Evolutionary conservation across 1,140 invertebrate species (phyloP).

Genomic region (Lepidostoma basale): DNA sequence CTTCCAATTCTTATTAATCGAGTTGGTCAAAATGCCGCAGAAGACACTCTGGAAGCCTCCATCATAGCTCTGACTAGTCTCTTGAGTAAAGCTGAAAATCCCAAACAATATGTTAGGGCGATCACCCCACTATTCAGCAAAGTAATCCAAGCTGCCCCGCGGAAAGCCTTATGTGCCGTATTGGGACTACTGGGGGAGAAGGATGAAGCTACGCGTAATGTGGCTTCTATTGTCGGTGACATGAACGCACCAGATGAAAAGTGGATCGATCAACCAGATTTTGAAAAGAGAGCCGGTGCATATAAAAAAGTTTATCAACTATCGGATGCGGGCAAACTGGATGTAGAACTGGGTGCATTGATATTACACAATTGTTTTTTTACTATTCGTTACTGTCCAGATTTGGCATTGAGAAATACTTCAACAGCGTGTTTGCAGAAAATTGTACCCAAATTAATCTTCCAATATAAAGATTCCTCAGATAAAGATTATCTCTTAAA

Average conservation of each 20-base stretch:
- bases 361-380: constrained; percentile 84
- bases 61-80: constrained; percentile 74
- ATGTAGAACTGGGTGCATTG: constrained; percentile 71
- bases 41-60: constrained; percentile 66
- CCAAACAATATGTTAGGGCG: constrained; percentile 68
- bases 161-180: constrained; percentile 70
- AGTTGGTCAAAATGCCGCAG: constrained; percentile 66
- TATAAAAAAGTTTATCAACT: constrained; percentile 70
- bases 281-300: constrained; percentile 76
- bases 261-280: constrained; percentile 93
- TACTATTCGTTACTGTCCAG: constrained; percentile 76
- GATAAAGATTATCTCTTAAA: constrained; percentile 72
- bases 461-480: constrained; percentile 56
- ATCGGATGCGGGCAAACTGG: constrained; percentile 61
- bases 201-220: constrained; percentile 39
- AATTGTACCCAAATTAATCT: constrained; percentile 65
- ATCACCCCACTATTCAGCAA: constrained; percentile 71
- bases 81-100: constrained; percentile 68
- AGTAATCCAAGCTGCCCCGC: constrained; percentile 62
- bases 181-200: constrained; percentile 61
- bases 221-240: constrained; percentile 64
- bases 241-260: constrained; percentile 87
- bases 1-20: constrained; percentile 77
- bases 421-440: constrained; percentile 76
- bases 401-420: constrained; percentile 81